These are phyloP conservation scores for Donacobius atricapilla DNA, from an alignment of 2,113 vertebrate species.

Conservation along the genomic window DNA sequence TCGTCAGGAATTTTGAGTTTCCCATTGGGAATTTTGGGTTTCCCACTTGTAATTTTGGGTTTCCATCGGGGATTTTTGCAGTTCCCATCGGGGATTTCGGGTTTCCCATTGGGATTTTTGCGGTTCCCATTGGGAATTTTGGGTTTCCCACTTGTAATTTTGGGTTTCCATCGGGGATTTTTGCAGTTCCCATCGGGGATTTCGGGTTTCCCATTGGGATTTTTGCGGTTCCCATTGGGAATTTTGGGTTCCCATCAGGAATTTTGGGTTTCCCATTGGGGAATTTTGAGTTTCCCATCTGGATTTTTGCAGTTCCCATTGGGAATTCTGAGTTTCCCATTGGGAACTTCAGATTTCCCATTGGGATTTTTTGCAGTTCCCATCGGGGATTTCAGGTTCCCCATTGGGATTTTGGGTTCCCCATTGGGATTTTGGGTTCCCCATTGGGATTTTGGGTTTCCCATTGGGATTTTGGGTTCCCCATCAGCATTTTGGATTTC, in stretches of 20 bases:
- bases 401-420: too few species aligned
- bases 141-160: too few species aligned
- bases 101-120: too few species aligned
- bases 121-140: neutral
- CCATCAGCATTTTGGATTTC: neutral
- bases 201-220: accelerated
- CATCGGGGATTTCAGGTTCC: too few species aligned
- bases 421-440: too few species aligned
- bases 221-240: neutral
- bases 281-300: neutral
- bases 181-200: neutral
- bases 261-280: accelerated
- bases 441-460: too few species aligned
- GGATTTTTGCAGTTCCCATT: too few species aligned
- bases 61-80: neutral
- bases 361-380: too few species aligned
- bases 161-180: accelerated
- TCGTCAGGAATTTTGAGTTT: too few species aligned
- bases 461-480: accelerated
- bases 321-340: neutral
- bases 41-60: neutral
- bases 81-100: neutral
- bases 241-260: accelerated
- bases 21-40: too few species aligned
- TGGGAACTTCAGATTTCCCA: neutral